These are phyloP conservation scores for Falco concolor DNA, from an alignment of 2,797 vertebrate species.

Conservation along the genomic window DNA sequence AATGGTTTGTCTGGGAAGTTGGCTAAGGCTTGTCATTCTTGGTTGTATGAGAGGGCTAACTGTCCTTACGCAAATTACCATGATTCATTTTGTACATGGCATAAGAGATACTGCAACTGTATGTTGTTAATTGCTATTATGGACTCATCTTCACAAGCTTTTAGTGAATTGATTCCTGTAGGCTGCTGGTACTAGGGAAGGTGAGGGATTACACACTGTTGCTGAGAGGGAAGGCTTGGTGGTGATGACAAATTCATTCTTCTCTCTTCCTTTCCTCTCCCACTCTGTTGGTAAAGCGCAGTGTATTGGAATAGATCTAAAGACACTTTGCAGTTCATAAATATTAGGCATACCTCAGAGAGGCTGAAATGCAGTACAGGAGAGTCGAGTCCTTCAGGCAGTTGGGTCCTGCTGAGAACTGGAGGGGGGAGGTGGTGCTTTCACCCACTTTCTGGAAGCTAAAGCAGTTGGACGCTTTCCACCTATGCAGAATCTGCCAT, in stretches of 20 bases:
- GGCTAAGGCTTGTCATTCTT: not conserved
- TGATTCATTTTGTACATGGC: not conserved
- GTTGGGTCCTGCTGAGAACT: not conserved
- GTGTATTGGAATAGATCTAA: not conserved
- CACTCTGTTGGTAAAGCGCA: not conserved
- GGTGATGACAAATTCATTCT: not conserved
- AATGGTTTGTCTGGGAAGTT: not conserved
- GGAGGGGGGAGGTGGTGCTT: not conserved
- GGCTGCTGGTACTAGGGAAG: not conserved
- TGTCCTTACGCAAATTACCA: not conserved
- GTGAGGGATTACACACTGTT: not conserved
- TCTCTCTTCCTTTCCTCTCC: not conserved
- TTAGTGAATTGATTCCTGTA: not conserved
- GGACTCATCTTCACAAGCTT: not conserved
- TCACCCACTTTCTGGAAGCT: not conserved
- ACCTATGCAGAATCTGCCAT: not conserved
- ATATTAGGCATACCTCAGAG: not conserved
- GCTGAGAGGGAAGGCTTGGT: not conserved
- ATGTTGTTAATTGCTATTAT: not conserved
- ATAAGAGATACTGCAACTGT: not conserved
- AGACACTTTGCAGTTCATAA: not conserved
- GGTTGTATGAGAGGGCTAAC: not conserved
- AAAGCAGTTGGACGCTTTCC: not conserved
- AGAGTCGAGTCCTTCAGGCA: not conserved
- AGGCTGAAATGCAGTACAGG: not conserved